A percentile compares a stretch with the other conserved stretches of the same genome.
phyloP scores from a whole-genome alignment of 2,888 invertebrate genomes.

The Saturnia japonica region DNA sequence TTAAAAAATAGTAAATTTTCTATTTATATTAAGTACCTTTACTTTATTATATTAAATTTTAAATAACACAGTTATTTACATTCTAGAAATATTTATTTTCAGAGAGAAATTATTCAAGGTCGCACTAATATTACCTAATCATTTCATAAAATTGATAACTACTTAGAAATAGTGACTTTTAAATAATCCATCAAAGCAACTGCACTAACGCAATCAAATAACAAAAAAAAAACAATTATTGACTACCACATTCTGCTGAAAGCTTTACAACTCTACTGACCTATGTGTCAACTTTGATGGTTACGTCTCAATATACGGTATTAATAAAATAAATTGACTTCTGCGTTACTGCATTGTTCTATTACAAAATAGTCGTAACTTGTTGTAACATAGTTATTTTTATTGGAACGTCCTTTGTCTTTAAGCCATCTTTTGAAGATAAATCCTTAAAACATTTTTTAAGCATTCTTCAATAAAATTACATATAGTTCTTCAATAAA shows the following conservation, averaged over 20 bases:
- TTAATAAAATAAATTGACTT: conserved; percentile 21
- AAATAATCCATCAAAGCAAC: conserved; percentile 14
- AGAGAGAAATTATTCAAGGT: neutral
- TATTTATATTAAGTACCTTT: no score
- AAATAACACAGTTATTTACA: no score
- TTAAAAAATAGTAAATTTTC: no score
- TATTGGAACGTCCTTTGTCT: neutral
- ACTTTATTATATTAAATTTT: no score
- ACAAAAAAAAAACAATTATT: conserved; percentile 1
- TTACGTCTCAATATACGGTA: conserved; percentile 20
- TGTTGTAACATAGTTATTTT: conserved; percentile 1
- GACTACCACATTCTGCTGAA: conserved; percentile 12
- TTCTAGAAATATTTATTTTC: neutral
- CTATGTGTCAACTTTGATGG: conserved; percentile 20
- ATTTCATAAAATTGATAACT: neutral
- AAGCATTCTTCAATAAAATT: neutral
- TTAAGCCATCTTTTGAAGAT: neutral
- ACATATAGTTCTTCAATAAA: neutral
- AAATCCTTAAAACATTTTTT: neutral
- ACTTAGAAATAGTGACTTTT: conserved; percentile 5
- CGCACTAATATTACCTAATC: neutral
- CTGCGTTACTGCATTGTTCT: conserved; percentile 16
- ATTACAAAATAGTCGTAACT: conserved; percentile 14
- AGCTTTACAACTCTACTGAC: conserved; percentile 14
- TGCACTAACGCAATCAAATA: conserved; percentile 1